Base-by-base conservation (phyloP, 2,888 invertebrate species). In the Melipona beecheii region DNA sequence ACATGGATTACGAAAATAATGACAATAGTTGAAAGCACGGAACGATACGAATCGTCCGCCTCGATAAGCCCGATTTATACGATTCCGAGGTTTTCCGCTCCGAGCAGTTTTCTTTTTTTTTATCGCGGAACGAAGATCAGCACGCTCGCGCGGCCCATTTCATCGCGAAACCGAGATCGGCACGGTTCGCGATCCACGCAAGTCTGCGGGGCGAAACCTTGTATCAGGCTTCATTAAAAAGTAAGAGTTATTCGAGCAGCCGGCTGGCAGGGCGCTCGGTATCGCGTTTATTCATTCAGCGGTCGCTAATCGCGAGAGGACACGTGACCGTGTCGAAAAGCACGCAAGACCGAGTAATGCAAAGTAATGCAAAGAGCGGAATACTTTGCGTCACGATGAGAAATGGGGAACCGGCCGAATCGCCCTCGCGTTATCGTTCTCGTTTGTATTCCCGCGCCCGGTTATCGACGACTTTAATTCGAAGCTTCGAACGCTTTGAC, bases 321-420 rank as follows among this genome's bases (percentile, higher is more conserved):
- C 84, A 87, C 79, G 81, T 86, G 78, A 89, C 68, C 73, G 75
- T 86, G 77, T 86, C 78, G 77, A 89, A 70, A 84, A 74, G 81
- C 87, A 89, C 75, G 77, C 85, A 71, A 85, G 62, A 49, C 24
- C 52, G 24, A n/a, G n/a, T n/a, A n/a, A 74, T 65, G 54, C 36
- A 56, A 56, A 54, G 27, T 54, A 62, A 66, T 27, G 54, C 62
- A 43, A 43, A 43, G 50, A 81, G 62, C 69, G 64, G 43, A 43
- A 64, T 80, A 58, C 21, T 52, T 52, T 31, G 58, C 64, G 17
- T 43, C 31, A 9, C 9, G 31, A 19, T 64, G 56, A 52, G 27
- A 62, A 56, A 69, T 15, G 58, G 17, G n/a, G n/a, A 27, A n/a
- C 31, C n/a, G 54, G 36, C 4, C n/a, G 58, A 27, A 52, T n/a